Conservation (phyloP, 2,797 vertebrate species). For the Oreochromis mossambicus region DNA sequence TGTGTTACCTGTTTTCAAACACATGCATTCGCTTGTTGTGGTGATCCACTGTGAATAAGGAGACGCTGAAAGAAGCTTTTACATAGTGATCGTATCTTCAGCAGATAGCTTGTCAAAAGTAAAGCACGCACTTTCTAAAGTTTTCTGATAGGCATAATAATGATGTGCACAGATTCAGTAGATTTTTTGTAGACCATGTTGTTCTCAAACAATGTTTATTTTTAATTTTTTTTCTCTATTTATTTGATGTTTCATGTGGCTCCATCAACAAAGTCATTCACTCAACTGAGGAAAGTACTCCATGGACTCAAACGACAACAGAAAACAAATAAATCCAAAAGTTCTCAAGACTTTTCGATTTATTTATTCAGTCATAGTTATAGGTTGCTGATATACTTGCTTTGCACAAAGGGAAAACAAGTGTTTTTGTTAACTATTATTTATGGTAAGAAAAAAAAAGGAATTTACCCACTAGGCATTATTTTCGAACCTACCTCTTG, state of each 20-base stretch:
- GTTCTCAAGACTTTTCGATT: background rate
- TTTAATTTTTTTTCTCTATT: background rate
- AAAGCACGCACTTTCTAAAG: background rate
- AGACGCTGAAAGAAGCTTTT: background rate
- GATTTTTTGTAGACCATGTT: background rate
- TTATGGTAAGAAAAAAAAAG: fast-evolving
- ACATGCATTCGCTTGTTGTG: background rate
- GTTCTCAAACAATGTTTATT: background rate
- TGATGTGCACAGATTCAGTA: background rate
- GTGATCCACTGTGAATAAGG: background rate
- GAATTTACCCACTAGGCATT: background rate
- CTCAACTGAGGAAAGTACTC: background rate
- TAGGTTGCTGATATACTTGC: background rate
- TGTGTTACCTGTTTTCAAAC: background rate
- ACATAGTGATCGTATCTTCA: background rate
- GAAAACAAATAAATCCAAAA: background rate
- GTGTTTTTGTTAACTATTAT: background rate
- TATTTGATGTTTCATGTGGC: background rate
- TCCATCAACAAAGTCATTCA: background rate
- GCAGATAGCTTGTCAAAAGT: background rate
- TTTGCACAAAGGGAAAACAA: background rate
- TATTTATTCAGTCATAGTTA: background rate
- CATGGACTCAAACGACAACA: background rate
- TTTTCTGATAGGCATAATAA: background rate
- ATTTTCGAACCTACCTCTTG: background rate